Conservation (phyloP, 1,140 invertebrate genomes). For the Cotesia typhae region DNA sequence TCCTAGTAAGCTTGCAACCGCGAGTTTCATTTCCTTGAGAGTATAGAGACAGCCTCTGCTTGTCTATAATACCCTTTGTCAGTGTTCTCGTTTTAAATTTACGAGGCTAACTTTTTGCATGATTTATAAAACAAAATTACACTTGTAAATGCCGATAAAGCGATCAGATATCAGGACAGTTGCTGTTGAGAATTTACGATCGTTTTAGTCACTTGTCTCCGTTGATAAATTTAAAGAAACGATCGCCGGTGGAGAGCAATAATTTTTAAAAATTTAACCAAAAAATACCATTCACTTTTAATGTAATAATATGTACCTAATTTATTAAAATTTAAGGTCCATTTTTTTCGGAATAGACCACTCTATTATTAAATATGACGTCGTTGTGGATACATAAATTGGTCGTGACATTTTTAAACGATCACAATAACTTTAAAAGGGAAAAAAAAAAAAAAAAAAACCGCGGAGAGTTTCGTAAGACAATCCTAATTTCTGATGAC, state of each 20-base stretch:
- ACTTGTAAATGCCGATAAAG: constrained; percentile 51
- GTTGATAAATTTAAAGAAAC: neutral
- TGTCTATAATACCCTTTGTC: neutral
- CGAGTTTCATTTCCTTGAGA: constrained; percentile 18
- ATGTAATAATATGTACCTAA: too few relatives aligned
- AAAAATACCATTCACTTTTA: too few relatives aligned
- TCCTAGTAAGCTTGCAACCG: neutral
- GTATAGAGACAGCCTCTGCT: neutral
- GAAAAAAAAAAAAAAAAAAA: neutral
- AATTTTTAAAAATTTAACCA: neutral
- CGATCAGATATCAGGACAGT: constrained; percentile 46
- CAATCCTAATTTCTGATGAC: constrained; percentile 18
- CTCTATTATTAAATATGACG: neutral
- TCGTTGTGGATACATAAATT: neutral
- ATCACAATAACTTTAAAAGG: too few relatives aligned
- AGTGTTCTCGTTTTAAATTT: constrained; percentile 39
- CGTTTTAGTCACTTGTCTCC: constrained; percentile 5
- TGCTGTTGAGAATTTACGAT: constrained; percentile 38
- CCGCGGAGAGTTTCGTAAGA: constrained; percentile 18
- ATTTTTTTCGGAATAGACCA: too few relatives aligned
- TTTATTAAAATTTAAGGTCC: too few relatives aligned
- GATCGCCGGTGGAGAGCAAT: neutral
- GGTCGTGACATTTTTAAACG: too few relatives aligned
- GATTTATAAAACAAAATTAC: constrained; percentile 48
- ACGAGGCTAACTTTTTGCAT: constrained; percentile 44